phyloP scores from a whole-genome alignment of 2,888 invertebrate species.

The Odontomyia ornata region DNA sequence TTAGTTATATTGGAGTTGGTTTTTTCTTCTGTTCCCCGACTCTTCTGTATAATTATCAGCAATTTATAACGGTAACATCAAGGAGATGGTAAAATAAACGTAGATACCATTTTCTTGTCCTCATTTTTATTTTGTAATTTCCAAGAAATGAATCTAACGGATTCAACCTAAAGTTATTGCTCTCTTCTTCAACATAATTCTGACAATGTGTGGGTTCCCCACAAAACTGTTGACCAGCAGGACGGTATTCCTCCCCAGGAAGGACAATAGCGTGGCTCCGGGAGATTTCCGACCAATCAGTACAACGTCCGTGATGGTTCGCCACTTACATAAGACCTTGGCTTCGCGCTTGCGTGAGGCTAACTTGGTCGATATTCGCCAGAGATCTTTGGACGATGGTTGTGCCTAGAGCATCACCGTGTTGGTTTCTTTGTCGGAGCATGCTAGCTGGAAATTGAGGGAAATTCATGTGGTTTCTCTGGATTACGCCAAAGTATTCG shows the following conservation, averaged over 20 bases:
- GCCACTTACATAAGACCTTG: not conserved
- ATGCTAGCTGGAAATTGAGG: not conserved
- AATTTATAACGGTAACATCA: too few relatives aligned
- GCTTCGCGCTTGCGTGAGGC: not conserved
- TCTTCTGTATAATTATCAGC: too few relatives aligned
- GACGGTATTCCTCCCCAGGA: constrained; percentile 66
- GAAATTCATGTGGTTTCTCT: not conserved
- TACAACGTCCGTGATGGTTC: not conserved
- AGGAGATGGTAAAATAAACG: too few relatives aligned
- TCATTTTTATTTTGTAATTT: too few relatives aligned
- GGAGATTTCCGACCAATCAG: constrained; percentile 53
- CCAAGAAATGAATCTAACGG: too few relatives aligned
- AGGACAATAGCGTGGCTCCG: too few relatives aligned
- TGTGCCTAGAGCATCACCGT: constrained; percentile 3
- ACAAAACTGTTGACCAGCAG: constrained; percentile 70
- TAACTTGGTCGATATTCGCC: constrained; percentile 51
- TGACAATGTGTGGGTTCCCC: not conserved
- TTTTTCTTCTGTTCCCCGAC: too few relatives aligned
- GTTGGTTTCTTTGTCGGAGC: not conserved
- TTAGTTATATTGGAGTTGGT: too few relatives aligned
- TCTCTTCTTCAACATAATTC: not conserved
- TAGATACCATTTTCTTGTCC: too few relatives aligned
- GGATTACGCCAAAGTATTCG: constrained; percentile 35
- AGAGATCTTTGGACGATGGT: not conserved
- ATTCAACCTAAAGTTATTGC: too few relatives aligned